phyloP scores from a whole-genome alignment of 2,888 invertebrate species.

The Psococerastis gibbosa region DNA sequence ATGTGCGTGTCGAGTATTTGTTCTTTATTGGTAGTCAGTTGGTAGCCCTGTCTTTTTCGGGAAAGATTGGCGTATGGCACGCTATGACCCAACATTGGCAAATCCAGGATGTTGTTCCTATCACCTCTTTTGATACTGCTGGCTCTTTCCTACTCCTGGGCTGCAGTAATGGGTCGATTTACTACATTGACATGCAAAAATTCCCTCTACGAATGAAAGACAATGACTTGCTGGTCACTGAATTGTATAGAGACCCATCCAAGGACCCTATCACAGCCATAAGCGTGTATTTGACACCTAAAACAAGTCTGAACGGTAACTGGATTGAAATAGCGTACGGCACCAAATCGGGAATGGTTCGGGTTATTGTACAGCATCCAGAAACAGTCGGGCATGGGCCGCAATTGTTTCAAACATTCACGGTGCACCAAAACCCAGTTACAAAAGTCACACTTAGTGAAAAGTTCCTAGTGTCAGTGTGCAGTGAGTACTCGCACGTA shows the following conservation, averaged over 20 bases:
- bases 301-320: conserved; percentile 96
- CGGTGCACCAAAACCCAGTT: conserved; percentile 89
- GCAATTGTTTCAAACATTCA: conserved; percentile 94
- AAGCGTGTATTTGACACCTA: conserved; percentile 95
- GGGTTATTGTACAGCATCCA: conserved; percentile 96
- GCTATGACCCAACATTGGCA: conserved; percentile 99
- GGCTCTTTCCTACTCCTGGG: conserved; percentile 89
- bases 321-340: conserved; percentile 99
- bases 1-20: conserved; percentile 83
- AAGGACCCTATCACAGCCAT: conserved; percentile 94
- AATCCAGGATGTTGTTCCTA: conserved; percentile 87
- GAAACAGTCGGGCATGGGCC: conserved; percentile 98
- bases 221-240: conserved; percentile 92
- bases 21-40: conserved; percentile 96
- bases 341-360: conserved; percentile 83
- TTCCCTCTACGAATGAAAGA: conserved; percentile 98
- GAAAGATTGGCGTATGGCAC: conserved; percentile 98
- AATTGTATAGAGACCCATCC: conserved; percentile 84
- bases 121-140: conserved; percentile 91
- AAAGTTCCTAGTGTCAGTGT: conserved; percentile 87
- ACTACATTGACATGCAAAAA: conserved; percentile 99
- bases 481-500: conserved; percentile 95
- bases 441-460: conserved; percentile 90
- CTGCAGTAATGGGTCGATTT: conserved; percentile 90
- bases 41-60: conserved; percentile 82